These are phyloP conservation scores for Drusus annulatus DNA, from an alignment of 1,140 invertebrate genomes.

Conservation along the genomic window DNA sequence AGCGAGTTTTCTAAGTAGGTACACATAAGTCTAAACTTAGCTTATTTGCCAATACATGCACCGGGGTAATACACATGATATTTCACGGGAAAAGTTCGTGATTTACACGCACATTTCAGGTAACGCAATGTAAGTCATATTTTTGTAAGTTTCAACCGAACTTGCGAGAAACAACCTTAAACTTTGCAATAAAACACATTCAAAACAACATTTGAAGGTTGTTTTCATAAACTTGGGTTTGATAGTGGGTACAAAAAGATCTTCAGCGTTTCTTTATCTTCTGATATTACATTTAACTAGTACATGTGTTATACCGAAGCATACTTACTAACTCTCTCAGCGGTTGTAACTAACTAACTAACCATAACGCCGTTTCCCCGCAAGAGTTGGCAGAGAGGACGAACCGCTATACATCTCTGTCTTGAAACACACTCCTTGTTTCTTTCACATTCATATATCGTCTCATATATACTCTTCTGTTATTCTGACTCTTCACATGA, in stretches of 20 bases:
- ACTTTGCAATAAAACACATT: background rate
- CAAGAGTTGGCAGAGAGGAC: too few relatives aligned
- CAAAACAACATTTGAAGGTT: background rate
- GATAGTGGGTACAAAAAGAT: background rate
- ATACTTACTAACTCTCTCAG: too few relatives aligned
- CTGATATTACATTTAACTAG: too few relatives aligned
- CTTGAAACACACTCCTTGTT: too few relatives aligned
- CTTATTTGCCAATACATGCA: constrained; percentile 48
- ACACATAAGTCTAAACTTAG: constrained; percentile 50
- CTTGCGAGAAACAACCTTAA: background rate
- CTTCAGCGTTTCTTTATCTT: too few relatives aligned
- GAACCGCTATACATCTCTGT: too few relatives aligned
- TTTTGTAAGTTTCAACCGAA: constrained; percentile 14
- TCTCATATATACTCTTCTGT: too few relatives aligned
- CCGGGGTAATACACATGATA: constrained; percentile 15
- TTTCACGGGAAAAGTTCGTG: constrained; percentile 29
- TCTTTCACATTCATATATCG: too few relatives aligned
- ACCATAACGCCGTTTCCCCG: too few relatives aligned
- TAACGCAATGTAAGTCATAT: constrained; percentile 24
- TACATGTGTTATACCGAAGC: too few relatives aligned
- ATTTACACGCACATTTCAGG: constrained; percentile 33
- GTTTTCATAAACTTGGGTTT: background rate
- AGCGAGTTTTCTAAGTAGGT: constrained; percentile 53
- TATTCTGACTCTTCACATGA: too few relatives aligned
- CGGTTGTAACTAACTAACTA: too few relatives aligned